phyloP scores from a whole-genome alignment of 2,888 invertebrate genomes.

The Schrankia costaestrigalis region DNA sequence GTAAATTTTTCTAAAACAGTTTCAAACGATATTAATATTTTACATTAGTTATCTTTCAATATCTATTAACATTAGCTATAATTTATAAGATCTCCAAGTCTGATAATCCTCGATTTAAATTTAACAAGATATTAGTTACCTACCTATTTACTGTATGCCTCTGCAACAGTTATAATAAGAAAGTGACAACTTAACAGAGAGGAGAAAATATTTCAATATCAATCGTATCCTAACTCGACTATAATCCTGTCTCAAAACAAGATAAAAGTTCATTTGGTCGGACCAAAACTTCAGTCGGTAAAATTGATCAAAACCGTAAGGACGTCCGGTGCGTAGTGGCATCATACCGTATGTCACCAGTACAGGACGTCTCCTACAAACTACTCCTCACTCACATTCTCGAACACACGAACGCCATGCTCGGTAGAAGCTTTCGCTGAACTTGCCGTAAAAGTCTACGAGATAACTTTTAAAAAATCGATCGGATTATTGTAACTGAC shows the following conservation, averaged over 20 bases:
- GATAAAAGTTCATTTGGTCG: slow-evolving; percentile 79
- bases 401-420: slow-evolving; percentile 48
- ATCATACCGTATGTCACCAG: slow-evolving; percentile 16
- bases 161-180: slow-evolving; percentile 59
- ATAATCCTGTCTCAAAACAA: slow-evolving; percentile 74
- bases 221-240: slow-evolving; percentile 70
- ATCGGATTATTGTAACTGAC: slow-evolving; percentile 23
- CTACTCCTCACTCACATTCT: slow-evolving; percentile 44
- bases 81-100: slow-evolving; percentile 76
- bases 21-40: slow-evolving; percentile 70
- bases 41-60: slow-evolving; percentile 74
- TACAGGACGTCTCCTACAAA: slow-evolving; percentile 42
- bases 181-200: slow-evolving; percentile 64
- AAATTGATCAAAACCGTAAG: slow-evolving; percentile 72
- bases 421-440: slow-evolving; percentile 42
- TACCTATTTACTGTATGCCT: slow-evolving; percentile 69
- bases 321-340: slow-evolving; percentile 25
- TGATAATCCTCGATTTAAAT: slow-evolving; percentile 73
- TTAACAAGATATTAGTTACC: slow-evolving; percentile 78
- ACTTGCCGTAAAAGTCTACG: slow-evolving; percentile 29
- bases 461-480: slow-evolving; percentile 24
- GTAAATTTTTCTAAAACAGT: slow-evolving; percentile 81
- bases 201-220: slow-evolving; percentile 60
- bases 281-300: slow-evolving; percentile 80
- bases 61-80: slow-evolving; percentile 79